These are phyloP conservation scores for Formicarius rufipectus DNA, from an alignment of 2,113 vertebrate species.

Conservation along the genomic window DNA sequence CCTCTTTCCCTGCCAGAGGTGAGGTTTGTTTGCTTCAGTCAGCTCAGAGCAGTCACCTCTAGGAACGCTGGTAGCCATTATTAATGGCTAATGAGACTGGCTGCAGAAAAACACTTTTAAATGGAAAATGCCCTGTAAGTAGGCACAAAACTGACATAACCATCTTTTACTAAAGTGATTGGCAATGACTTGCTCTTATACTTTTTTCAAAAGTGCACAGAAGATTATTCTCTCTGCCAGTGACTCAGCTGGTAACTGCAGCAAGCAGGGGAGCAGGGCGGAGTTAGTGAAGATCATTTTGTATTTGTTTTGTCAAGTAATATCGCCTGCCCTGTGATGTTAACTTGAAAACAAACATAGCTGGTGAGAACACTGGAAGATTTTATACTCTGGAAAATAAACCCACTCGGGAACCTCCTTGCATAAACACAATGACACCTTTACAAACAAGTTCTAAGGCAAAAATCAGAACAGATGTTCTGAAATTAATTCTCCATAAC, in stretches of 20 bases:
- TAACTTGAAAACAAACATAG: constrained; percentile 18
- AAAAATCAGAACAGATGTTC: neutral
- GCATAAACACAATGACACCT: neutral
- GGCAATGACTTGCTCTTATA: neutral
- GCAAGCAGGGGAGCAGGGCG: neutral
- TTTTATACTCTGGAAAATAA: neutral
- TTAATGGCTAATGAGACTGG: neutral
- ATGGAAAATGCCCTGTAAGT: neutral
- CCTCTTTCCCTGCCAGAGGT: neutral
- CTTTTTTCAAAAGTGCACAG: neutral
- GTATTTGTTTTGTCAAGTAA: constrained; percentile 30
- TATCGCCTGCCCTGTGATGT: neutral
- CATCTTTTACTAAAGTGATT: neutral
- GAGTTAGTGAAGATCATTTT: neutral
- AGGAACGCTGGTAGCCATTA: neutral
- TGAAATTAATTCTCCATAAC: neutral
- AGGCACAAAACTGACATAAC: neutral
- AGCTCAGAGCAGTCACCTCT: neutral
- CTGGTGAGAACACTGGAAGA: neutral
- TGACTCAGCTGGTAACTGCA: constrained; percentile 21
- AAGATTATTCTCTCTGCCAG: neutral
- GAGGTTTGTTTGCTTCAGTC: neutral
- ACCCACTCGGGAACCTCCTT: neutral
- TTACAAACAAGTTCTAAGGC: neutral
- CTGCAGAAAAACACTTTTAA: neutral